Conservation (phyloP, 2,113 vertebrate genomes). For the Brachyistius frenatus region DNA sequence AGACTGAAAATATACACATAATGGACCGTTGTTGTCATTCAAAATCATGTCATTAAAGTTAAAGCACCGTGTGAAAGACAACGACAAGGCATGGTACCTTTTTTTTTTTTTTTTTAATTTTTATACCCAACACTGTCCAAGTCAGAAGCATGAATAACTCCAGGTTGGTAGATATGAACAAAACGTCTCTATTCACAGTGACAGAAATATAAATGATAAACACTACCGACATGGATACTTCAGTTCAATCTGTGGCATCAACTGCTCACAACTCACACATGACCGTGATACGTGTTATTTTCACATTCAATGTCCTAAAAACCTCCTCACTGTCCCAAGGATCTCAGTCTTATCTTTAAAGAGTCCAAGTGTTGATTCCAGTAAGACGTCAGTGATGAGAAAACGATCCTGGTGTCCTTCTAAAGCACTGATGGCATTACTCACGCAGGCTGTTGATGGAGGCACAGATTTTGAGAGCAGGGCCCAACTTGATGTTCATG, state of each 20-base stretch:
- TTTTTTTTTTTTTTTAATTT: neutral
- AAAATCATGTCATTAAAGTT: constrained; percentile 61
- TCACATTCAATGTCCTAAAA: constrained; percentile 76
- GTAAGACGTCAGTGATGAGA: constrained; percentile 13
- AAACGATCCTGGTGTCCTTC: neutral
- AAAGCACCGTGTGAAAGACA: constrained; percentile 75
- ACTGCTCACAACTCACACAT: constrained; percentile 26
- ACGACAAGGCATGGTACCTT: constrained; percentile 69
- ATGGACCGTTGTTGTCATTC: constrained; percentile 27
- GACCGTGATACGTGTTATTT: neutral
- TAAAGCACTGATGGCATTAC: constrained; percentile 73
- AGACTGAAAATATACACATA: constrained; percentile 48
- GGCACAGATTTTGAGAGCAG: constrained; percentile 98
- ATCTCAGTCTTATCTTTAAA: constrained; percentile 22
- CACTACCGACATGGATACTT: constrained; percentile 24
- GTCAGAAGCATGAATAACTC: no score
- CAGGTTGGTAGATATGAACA: no score
- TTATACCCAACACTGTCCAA: no score
- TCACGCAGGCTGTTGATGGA: constrained; percentile 97
- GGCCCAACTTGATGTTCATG: constrained; percentile 98
- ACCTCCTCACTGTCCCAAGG: constrained; percentile 20
- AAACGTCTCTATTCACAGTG: constrained; percentile 18
- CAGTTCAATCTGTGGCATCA: constrained; percentile 12
- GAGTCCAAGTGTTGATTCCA: constrained; percentile 31
- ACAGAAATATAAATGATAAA: constrained; percentile 25